Conservation (phyloP, 2,888 invertebrate genomes). For the Stenodera caucasica region DNA sequence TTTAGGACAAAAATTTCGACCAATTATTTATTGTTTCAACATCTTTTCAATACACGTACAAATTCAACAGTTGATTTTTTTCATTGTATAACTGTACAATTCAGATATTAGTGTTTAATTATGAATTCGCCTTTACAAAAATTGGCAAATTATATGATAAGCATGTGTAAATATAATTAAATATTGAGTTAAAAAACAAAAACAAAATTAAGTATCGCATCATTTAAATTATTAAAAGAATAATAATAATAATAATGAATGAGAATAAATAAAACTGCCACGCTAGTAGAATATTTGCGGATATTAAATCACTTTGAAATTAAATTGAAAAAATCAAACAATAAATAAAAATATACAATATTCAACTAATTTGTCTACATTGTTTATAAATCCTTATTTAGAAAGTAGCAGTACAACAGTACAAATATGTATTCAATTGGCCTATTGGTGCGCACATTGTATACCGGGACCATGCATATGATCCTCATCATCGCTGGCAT, state of each 20-base stretch:
- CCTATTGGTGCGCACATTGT: constrained; percentile 82
- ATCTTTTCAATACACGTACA: constrained; percentile 1
- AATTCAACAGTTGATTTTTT: neutral
- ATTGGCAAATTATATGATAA: neutral
- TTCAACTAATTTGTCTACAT: constrained; percentile 23
- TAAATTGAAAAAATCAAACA: neutral
- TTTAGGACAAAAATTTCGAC: neutral
- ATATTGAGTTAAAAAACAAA: neutral
- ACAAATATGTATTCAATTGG: constrained; percentile 31
- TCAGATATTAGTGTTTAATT: too few relatives aligned
- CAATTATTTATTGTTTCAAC: constrained; percentile 4
- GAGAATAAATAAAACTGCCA: neutral
- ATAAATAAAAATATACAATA: constrained; percentile 1
- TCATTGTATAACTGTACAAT: neutral
- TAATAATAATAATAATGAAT: too few relatives aligned
- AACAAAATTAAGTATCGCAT: neutral
- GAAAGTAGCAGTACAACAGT: constrained; percentile 53
- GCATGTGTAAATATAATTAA: neutral
- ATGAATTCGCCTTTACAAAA: neutral
- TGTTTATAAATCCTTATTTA: constrained; percentile 51
- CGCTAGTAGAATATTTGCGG: neutral
- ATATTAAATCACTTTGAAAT: neutral
- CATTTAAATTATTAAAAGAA: neutral
- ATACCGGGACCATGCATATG: constrained; percentile 61
- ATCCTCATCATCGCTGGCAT: constrained; percentile 71